phyloP scores from a whole-genome alignment of 1,140 invertebrate species.

The Dinothrombium tinctorium region DNA sequence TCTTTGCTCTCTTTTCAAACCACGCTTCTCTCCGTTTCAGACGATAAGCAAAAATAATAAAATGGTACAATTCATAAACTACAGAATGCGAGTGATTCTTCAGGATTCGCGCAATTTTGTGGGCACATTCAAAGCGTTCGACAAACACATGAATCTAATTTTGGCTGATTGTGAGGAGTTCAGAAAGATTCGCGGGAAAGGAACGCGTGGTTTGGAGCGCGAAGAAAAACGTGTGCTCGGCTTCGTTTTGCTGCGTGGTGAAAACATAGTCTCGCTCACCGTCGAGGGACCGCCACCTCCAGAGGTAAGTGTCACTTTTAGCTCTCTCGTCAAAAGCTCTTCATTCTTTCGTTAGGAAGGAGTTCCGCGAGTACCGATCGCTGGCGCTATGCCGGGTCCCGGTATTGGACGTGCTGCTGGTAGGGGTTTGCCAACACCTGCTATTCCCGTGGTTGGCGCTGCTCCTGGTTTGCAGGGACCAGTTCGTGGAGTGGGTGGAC shows the following conservation, averaged over 20 bases:
- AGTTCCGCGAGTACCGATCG: constrained; percentile 70
- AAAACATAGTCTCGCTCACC: constrained; percentile 92
- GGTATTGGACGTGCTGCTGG: constrained; percentile 70
- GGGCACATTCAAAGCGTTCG: constrained; percentile 81
- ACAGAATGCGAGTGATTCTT: constrained; percentile 81
- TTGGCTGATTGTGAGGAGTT: constrained; percentile 84
- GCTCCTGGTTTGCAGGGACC: constrained; percentile 59
- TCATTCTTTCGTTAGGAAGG: too few species aligned
- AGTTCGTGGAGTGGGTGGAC: constrained; percentile 78
- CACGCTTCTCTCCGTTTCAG: too few species aligned
- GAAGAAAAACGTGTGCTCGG: constrained; percentile 92
- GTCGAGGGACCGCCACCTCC: constrained; percentile 95
- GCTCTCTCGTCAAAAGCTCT: too few species aligned
- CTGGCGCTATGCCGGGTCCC: constrained; percentile 64
- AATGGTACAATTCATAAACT: constrained; percentile 96
- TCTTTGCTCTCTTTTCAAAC: too few species aligned
- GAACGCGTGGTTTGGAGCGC: constrained; percentile 46
- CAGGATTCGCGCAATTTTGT: constrained; percentile 95
- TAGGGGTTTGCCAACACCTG: constrained; percentile 39
- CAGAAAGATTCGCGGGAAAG: constrained; percentile 68
- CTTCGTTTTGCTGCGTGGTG: constrained; percentile 78
- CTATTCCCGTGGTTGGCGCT: constrained; percentile 30
- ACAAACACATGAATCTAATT: constrained; percentile 93
- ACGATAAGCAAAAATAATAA: constrained; percentile 89
- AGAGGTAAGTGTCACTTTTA: too few species aligned